Conservation (phyloP, 2,888 invertebrate genomes). For the Tinea semifulvella region DNA sequence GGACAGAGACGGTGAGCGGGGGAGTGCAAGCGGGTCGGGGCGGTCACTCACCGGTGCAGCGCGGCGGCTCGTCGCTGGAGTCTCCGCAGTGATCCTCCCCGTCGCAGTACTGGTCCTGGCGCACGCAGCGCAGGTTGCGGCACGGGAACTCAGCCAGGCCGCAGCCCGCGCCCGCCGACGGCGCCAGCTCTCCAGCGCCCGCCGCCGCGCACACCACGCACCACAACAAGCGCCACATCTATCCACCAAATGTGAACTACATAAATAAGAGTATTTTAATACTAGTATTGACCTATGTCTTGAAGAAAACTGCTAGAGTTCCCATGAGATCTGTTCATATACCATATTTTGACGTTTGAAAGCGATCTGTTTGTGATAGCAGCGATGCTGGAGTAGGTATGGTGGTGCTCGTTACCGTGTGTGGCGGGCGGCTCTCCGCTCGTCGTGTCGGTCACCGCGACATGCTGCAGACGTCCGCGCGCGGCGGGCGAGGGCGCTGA, state of each 20-base stretch:
- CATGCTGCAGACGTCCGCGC: not conserved
- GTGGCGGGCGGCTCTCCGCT: not conserved
- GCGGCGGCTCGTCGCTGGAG: slow-evolving; percentile 83
- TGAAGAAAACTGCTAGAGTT: too few relatives aligned
- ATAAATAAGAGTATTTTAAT: too few relatives aligned
- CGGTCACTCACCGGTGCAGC: slow-evolving; percentile 72
- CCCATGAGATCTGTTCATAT: too few relatives aligned
- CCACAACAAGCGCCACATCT: not conserved
- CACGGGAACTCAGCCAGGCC: slow-evolving; percentile 82
- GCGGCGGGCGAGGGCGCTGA: not conserved
- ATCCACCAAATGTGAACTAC: too few relatives aligned
- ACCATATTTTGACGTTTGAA: too few relatives aligned
- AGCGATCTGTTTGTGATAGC: too few relatives aligned
- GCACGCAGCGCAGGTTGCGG: slow-evolving; percentile 75
- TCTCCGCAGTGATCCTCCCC: slow-evolving; percentile 86
- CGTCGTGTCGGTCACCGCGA: not conserved
- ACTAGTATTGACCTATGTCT: too few relatives aligned
- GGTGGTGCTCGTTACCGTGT: not conserved
- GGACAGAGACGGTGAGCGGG: slow-evolving; percentile 24
- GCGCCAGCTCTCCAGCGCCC: not conserved
- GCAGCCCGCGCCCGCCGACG: slow-evolving; percentile 65
- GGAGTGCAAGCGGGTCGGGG: not conserved
- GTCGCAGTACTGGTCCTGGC: slow-evolving; percentile 87
- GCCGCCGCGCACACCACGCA: not conserved
- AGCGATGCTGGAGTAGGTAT: not conserved